These are phyloP conservation scores for Callocephalon fimbriatum DNA, from an alignment of 2,113 vertebrate species.

Conservation along the genomic window DNA sequence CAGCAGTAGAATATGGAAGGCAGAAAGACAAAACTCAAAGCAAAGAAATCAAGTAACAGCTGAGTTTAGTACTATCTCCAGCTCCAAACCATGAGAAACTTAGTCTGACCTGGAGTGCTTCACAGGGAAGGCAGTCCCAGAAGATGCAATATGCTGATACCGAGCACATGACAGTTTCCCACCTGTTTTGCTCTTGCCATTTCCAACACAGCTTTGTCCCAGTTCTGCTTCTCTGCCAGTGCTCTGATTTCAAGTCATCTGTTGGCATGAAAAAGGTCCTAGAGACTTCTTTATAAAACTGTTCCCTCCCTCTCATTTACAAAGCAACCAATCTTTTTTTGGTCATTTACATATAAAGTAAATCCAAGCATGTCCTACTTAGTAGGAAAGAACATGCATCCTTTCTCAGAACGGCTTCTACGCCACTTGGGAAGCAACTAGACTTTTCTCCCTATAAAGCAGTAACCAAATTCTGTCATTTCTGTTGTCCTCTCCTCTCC, in stretches of 20 bases:
- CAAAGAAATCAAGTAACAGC: background rate
- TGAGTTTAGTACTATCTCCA: background rate
- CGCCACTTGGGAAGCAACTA: background rate
- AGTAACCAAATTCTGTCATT: background rate
- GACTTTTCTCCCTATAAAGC: background rate
- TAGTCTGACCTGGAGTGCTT: background rate
- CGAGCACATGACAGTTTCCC: fast-evolving
- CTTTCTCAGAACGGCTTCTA: background rate
- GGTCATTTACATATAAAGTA: background rate
- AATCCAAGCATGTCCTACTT: background rate
- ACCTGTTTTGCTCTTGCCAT: conserved; percentile 20
- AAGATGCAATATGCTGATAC: background rate
- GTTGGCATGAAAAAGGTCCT: background rate
- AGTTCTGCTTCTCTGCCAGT: background rate
- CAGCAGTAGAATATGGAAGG: background rate
- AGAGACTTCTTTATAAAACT: background rate
- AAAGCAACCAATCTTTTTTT: background rate
- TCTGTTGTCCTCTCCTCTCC: background rate
- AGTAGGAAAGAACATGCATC: background rate
- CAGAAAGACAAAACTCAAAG: background rate
- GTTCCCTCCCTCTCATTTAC: conserved; percentile 1
- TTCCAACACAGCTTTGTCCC: background rate
- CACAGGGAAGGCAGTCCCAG: background rate
- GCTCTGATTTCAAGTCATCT: background rate
- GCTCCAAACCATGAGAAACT: background rate